Conservation (phyloP, 2,797 vertebrate species). For the Coccyzus lansbergi region DNA sequence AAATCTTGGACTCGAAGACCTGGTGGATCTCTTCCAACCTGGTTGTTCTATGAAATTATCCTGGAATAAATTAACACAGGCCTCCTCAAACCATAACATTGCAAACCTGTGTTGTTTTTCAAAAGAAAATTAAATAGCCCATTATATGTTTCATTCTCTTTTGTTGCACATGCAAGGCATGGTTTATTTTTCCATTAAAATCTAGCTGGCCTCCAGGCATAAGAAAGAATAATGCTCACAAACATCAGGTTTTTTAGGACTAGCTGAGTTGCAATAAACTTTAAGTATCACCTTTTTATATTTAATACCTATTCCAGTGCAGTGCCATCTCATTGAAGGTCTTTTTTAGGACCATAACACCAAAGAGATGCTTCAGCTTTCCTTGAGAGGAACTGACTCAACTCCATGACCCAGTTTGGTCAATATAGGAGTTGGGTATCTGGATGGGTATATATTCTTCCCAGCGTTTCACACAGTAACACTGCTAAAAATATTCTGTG, state of each 20-base stretch:
- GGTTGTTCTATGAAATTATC: too few species aligned
- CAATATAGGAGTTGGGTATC: not conserved
- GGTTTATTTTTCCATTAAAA: conserved; percentile 47
- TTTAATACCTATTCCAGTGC: not conserved
- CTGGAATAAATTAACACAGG: conserved; percentile 38
- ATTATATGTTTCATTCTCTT: conserved; percentile 30
- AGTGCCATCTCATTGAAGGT: not conserved
- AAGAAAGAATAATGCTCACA: conserved; percentile 10
- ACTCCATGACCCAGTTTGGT: not conserved
- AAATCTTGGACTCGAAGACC: too few species aligned
- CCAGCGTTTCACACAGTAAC: not conserved
- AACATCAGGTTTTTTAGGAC: conserved; percentile 35
- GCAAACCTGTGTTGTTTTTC: conserved; percentile 23
- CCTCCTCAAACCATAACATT: conserved; percentile 52
- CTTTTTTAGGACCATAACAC: conserved; percentile 20
- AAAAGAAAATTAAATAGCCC: conserved; percentile 30
- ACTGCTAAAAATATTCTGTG: conserved; percentile 31
- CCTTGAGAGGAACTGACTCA: not conserved
- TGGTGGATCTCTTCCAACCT: too few species aligned
- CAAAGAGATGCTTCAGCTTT: conserved; percentile 40
- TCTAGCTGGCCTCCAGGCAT: not conserved
- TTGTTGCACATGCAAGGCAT: not conserved
- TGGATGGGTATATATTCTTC: conserved; percentile 26
- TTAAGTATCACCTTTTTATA: not conserved
- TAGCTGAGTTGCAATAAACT: not conserved